Evolutionary conservation across 30 jellyfish, hydroid and myxozoan genomes (phyloP), one percentile per base, ranked within the genome.

Genomic region (Haliclystus octoradiatus): DNA sequence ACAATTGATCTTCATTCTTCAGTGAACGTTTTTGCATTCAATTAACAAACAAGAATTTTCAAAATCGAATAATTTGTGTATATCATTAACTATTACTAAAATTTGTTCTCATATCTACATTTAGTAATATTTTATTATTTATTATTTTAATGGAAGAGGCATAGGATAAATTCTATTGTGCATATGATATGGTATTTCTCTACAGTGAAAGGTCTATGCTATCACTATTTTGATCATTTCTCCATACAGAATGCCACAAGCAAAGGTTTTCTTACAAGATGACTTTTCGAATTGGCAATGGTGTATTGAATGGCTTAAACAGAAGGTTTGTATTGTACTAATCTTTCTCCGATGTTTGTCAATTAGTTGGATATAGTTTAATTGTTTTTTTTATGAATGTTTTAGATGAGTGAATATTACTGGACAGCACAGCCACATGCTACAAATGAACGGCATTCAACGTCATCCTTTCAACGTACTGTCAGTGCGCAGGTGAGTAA

Each of bases 221-320:
- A n/a, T n/a, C n/a, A n/a, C n/a, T n/a, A n/a, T n/a, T n/a, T n/a
- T n/a, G n/a, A n/a, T n/a, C n/a, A n/a, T n/a, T n/a, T n/a, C n/a
- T n/a, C n/a, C n/a, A n/a, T n/a, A n/a, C n/a, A 82, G 94, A 52
- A 62, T 78, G 52, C 62, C 88, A 33, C 73, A 66, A 12, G 94
- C 88, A 30, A 78, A 66, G 50, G 80, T 57, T 52, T 83, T 52
- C 69, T 79, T 91, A 22, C 79, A 77, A 31, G 80, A 73, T 28
- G 62, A 52, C 69, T 79, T 82, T 24, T 75, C 90, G 15, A 74
- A 80, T 22, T 83, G 95, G 95, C 95, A 91, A 47, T 82, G 99
- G 95, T 94, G 95, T 25, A 94, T 91, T 29, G 95, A 91, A 34
- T 91, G 99, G 99, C 82, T 91, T 28, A 83, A 91, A 63, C 72